Evolutionary conservation across 2,113 vertebrate genomes (phyloP), one percentile per base, ranked within the genome.

Genomic region (Glareola pratincola): DNA sequence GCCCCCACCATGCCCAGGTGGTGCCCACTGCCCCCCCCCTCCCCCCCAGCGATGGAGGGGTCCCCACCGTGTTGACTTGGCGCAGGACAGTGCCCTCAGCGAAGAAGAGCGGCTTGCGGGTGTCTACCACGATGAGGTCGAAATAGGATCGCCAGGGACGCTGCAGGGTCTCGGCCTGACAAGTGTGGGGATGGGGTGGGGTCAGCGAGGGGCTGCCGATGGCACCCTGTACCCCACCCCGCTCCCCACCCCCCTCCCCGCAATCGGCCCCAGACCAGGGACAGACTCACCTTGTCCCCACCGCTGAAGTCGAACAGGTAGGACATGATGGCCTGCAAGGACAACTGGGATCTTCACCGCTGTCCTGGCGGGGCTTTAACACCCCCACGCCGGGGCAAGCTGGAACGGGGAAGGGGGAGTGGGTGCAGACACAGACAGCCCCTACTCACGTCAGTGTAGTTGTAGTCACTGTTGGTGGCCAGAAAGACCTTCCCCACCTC

Each of bases 391-490:
- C 8, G 30, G 26, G 47, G 37, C 41, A 62, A 8, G 23, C 30
- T 37, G 29, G 21, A 22, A 10, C 14, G 3, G 8, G 43, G n/a
- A 21, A 1, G 26, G 23, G 19, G 23, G 8, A 7, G 20, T 14
- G 43, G 19, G 6, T 14, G 16, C 3, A 4, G 27, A 6, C 37
- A 34, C 18, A 34, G 27, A 22, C 32, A 17, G 10, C 27, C 43
- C 36, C 12, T 39, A 90, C 98, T 98, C 96, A 98, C 98, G 1
- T 99, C 95, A 0, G 98, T 99, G 97, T 99, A 99, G 91, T 5
- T 98, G 93, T 98, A 99, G 96, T 99, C 98, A 10, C 99, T 99
- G 96, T 98, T 99, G 74, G 99, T 99, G 71, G 98, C 99, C 47
- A 99, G 94, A 90, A 99, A 99, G 54, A 99, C 96, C 84, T 99